Percentiles rank a stretch among this genome's conserved stretches.
phyloP scores from a whole-genome alignment of 2,797 vertebrate genomes.

The Scleropages formosus region DNA sequence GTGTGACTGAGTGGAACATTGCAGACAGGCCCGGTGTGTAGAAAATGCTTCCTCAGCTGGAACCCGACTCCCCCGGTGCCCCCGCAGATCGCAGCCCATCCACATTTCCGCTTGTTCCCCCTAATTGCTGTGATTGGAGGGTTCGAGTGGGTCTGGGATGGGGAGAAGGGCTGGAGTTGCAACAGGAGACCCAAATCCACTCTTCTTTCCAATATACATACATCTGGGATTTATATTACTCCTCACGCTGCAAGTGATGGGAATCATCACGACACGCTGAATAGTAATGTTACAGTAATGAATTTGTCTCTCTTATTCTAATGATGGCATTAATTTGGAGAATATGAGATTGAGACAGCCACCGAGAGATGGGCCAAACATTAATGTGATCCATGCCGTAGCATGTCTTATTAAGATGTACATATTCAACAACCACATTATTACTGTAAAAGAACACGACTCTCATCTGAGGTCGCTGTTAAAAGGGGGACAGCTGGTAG shows the following conservation, averaged over 20 bases:
- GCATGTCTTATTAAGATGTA: background rate
- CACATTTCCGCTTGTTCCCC: slow-evolving; percentile 25
- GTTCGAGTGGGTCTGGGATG: too few relatives aligned
- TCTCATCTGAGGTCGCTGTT: too few relatives aligned
- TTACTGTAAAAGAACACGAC: too few relatives aligned
- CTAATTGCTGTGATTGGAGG: slow-evolving; percentile 35
- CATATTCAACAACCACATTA: background rate
- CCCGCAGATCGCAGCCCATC: slow-evolving; percentile 24
- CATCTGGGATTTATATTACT: slow-evolving; percentile 49
- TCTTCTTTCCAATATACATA: slow-evolving; percentile 25
- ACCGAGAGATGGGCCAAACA: background rate
- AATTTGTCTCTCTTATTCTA: background rate
- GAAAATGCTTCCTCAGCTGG: slow-evolving; percentile 31
- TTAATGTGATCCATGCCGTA: background rate
- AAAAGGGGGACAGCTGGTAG: too few relatives aligned
- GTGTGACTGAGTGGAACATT: slow-evolving; percentile 35
- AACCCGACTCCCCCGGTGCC: slow-evolving; percentile 1
- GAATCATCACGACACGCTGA: background rate
- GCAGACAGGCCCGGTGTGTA: background rate
- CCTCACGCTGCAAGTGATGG: slow-evolving; percentile 9
- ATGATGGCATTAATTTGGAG: background rate
- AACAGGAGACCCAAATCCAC: slow-evolving; percentile 32
- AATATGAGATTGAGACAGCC: background rate
- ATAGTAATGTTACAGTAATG: slow-evolving; percentile 7
- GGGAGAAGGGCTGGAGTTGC: background rate